Evolutionary conservation across 2,113 vertebrate species (phyloP).

Genomic region (Bostrychus sinensis): DNA sequence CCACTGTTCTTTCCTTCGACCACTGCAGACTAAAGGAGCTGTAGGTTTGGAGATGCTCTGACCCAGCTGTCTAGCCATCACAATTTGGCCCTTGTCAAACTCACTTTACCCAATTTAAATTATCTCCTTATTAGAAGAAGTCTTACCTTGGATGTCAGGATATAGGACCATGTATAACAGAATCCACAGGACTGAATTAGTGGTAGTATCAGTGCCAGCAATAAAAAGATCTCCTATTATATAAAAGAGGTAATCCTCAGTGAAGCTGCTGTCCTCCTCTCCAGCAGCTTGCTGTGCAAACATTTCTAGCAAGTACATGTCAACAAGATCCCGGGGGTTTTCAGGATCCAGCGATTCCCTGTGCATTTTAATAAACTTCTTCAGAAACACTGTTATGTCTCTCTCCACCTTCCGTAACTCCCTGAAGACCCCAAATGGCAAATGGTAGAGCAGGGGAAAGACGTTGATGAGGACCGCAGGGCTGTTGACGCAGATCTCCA

Average conservation of each 20-base stretch:
- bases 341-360: conserved; percentile 80
- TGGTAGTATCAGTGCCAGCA: conserved; percentile 95
- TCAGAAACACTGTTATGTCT: conserved; percentile 91
- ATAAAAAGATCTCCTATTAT: conserved; percentile 95
- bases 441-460: conserved; percentile 88
- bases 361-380: conserved; percentile 87
- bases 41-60: no score
- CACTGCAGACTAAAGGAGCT: no score
- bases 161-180: conserved; percentile 91
- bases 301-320: conserved; percentile 92
- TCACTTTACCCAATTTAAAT: background rate
- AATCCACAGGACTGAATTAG: conserved; percentile 94
- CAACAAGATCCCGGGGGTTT: conserved; percentile 90
- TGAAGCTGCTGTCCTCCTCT: conserved; percentile 82
- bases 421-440: conserved; percentile 88
- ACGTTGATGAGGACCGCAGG: conserved; percentile 87
- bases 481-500: conserved; percentile 86
- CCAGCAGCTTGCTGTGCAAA: conserved; percentile 70
- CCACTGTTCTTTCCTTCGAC: no score
- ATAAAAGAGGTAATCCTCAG: conserved; percentile 93
- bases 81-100: no score
- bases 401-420: conserved; percentile 86
- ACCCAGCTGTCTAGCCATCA: no score
- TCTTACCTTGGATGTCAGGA: conserved; percentile 88
- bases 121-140: background rate